Percentiles rank a stretch among this genome's conserved stretches.
Conservation (phyloP, 2,888 invertebrate species). For the Iselma pallidipennis region DNA sequence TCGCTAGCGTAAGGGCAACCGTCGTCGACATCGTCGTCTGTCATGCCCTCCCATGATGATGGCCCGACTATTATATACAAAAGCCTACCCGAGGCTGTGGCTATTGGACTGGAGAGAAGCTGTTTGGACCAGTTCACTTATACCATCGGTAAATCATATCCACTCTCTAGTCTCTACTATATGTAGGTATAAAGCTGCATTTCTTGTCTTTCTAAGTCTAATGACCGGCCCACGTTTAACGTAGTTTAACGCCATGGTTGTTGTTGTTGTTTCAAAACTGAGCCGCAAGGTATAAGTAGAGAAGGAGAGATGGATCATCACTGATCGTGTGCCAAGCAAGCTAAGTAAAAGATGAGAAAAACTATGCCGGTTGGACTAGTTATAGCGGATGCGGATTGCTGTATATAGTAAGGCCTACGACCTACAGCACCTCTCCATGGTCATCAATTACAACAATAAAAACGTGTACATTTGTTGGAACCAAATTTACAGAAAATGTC, state of each 20-base stretch:
- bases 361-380: conserved; percentile 4
- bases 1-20: conserved; percentile 3
- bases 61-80: conserved; percentile 27
- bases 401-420: not conserved
- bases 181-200: conserved; percentile 42
- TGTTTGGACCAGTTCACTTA: conserved; percentile 41
- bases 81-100: conserved; percentile 26
- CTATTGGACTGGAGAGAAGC: conserved; percentile 22
- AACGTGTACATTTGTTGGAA: not conserved
- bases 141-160: conserved; percentile 41
- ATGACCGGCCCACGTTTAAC: conserved; percentile 39
- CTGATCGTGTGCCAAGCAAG: conserved; percentile 12
- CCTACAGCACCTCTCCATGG: conserved; percentile 7
- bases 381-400: conserved; percentile 9
- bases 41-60: conserved; percentile 37
- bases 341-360: not conserved
- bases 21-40: conserved; percentile 7
- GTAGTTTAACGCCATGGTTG: conserved; percentile 5
- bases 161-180: conserved; percentile 4
- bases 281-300: not conserved
- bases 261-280: not conserved
- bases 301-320: conserved; percentile 13
- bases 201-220: conserved; percentile 27
- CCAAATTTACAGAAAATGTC: not conserved
- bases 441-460: not conserved